Evolutionary conservation across 2,113 vertebrate species (phyloP).

Genomic region (Oryzias woworae): DNA sequence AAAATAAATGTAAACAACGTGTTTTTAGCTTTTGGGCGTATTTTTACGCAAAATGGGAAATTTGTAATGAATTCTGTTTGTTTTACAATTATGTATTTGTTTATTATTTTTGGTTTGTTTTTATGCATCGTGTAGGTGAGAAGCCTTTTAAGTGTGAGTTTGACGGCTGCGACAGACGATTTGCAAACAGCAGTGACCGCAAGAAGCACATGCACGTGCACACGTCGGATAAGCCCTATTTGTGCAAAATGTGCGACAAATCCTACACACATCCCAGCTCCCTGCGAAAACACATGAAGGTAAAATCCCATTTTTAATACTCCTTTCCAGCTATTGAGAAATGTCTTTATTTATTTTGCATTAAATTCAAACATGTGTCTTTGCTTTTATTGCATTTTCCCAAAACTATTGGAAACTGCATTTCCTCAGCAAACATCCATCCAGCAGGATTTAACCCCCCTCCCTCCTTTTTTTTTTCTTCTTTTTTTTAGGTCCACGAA

Average conservation of each 20-base stretch:
- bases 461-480: neutral
- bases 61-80: too few relatives aligned
- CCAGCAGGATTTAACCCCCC: neutral
- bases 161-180: conserved; percentile 97
- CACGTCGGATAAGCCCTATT: conserved; percentile 98
- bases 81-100: too few relatives aligned
- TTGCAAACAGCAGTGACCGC: conserved; percentile 99
- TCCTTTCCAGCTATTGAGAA: neutral
- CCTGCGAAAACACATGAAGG: conserved; percentile 99
- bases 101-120: neutral
- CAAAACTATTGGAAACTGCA: neutral
- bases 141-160: conserved; percentile 99
- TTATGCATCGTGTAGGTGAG: conserved; percentile 82
- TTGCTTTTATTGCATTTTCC: neutral
- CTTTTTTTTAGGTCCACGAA: conserved; percentile 89
- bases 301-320: conserved; percentile 57
- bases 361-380: neutral
- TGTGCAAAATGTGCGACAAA: conserved; percentile 99
- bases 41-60: too few relatives aligned
- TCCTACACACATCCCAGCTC: conserved; percentile 99
- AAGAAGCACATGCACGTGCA: conserved; percentile 99
- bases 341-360: neutral
- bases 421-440: neutral
- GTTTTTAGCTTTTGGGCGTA: too few relatives aligned
- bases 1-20: too few relatives aligned